Evolutionary conservation across 1,140 invertebrate species (phyloP), one percentile per base, ranked within the genome.

Genomic region (Bombus superbus): DNA sequence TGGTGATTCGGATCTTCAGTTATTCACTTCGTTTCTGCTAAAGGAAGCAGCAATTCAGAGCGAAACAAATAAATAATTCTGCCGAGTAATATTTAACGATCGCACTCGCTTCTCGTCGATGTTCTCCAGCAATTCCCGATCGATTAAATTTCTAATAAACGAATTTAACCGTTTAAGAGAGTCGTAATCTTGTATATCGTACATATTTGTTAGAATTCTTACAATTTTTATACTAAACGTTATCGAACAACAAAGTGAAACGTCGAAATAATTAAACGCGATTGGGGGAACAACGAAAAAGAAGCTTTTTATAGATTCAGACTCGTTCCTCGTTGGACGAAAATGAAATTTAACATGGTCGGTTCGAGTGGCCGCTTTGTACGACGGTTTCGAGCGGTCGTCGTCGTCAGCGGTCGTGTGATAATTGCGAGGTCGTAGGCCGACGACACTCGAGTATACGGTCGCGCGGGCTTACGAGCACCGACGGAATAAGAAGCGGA

Each of bases 351-450:
- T 77, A 32, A 68, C 44, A 83, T 68, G 40, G 40, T 38, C 5
- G 62, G 4, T 66, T 68, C 35, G 35, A 77, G 73, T 72, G 68
- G 53, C n/a, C 38, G 76, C 25, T 73, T 71, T 38, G 66, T 59
- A 18, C 42, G 42, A 40, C 3, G n/a, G n/a, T 47, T 47, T 66
- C 38, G 62, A 86, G 81, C 78, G 62, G 79, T 86, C 42, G 53
- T 85, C 42, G 53, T 85, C 62, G 66, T 73, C 64, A 57, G 15
- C 42, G 59, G 40, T 40, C 68, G 57, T 40, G 69, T 75, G 28
- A 81, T 86, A 89, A 89, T 89, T 86, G 73, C 88, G 81, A 68
- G 35, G 73, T 76, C 87, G 53, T 68, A 59, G n/a, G 71, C 47
- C 62, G 62, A 32, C 62, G 77, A 78, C 62, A 80, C 53, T 77